A percentile compares a stretch with the other conserved stretches of the same genome.
Conservation (phyloP, 2,113 vertebrate genomes). For the Coracopsis vasa region DNA sequence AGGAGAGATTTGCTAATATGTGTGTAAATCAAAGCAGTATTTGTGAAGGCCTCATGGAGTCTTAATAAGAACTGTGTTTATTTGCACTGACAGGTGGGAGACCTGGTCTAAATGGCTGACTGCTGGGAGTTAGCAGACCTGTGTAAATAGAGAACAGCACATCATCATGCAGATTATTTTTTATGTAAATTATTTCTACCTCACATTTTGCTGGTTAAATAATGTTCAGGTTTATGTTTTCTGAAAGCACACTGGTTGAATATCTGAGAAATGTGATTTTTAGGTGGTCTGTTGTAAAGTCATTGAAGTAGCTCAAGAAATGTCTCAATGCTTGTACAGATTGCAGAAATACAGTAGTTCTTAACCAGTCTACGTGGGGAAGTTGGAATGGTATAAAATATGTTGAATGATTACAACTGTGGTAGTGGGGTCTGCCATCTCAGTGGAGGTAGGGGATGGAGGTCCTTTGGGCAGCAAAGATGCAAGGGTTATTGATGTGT, state of each 20-base stretch:
- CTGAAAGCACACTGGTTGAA: background rate
- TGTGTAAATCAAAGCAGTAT: background rate
- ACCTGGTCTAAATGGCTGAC: background rate
- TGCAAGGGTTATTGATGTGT: background rate
- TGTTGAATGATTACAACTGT: background rate
- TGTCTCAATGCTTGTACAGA: background rate
- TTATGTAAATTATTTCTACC: background rate
- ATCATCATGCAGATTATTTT: background rate
- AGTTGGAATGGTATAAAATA: background rate
- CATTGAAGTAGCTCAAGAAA: background rate
- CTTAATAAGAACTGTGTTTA: background rate
- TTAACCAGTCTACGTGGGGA: background rate
- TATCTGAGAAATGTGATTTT: background rate
- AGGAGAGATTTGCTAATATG: background rate
- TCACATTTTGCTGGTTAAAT: background rate
- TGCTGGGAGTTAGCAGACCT: background rate
- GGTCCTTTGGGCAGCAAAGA: background rate
- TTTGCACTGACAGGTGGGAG: background rate
- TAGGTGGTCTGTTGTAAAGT: background rate
- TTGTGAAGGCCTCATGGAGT: background rate
- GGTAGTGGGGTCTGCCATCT: background rate
- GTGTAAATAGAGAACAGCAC: background rate
- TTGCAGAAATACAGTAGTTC: background rate
- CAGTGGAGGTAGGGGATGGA: fast-evolving
- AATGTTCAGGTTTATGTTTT: background rate